Evolutionary conservation across 1,140 invertebrate species (phyloP).

Genomic region (Lepidotrigona ventralis): DNA sequence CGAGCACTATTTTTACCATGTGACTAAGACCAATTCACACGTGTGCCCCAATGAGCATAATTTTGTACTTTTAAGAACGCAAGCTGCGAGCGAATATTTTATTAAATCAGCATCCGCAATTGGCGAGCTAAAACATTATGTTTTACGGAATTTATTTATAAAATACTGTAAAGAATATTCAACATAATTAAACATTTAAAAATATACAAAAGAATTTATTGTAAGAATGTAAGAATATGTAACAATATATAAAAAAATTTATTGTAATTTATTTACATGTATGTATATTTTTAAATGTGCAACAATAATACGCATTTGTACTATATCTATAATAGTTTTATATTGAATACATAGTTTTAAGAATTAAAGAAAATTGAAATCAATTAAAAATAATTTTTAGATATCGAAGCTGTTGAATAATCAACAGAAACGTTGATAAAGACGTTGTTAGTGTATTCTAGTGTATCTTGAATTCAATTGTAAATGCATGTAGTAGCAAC

Average conservation of each 20-base stretch:
- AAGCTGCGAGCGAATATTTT: not conserved
- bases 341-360: conserved; percentile 10
- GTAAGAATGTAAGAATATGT: not conserved
- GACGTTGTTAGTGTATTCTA: too few relatives aligned
- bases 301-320: not conserved
- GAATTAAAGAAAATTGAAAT: too few relatives aligned
- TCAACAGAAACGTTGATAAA: too few relatives aligned
- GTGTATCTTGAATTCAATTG: too few relatives aligned
- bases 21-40: conserved; percentile 58
- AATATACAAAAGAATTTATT: not conserved
- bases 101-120: conserved; percentile 45
- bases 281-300: not conserved
- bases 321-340: conserved; percentile 17
- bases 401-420: too few relatives aligned
- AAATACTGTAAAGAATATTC: not conserved
- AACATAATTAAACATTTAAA: not conserved
- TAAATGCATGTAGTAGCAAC: too few relatives aligned
- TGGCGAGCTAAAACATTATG: not conserved
- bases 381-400: too few relatives aligned
- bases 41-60: not conserved
- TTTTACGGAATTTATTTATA: not conserved
- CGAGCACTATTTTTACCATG: conserved; percentile 57
- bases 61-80: conserved; percentile 33
- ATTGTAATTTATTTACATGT: conserved; percentile 8
- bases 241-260: not conserved